Conservation (phyloP, 2,888 invertebrate species). For the Diarsia brunnea region DNA sequence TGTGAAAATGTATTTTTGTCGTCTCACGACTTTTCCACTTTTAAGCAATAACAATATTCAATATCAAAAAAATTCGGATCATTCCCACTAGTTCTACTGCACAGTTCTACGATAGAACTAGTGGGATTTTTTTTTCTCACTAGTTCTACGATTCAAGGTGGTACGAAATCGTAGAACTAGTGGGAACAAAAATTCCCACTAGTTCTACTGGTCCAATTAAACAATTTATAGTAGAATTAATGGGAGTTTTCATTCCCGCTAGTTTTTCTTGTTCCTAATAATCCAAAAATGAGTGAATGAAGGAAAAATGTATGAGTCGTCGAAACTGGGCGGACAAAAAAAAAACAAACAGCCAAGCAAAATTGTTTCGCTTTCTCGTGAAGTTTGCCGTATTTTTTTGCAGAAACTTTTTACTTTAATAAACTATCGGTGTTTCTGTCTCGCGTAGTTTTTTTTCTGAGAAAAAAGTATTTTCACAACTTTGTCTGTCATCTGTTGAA, state of each 20-base stretch:
- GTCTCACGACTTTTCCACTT: neutral
- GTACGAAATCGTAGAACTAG: too few species aligned
- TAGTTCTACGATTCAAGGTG: too few species aligned
- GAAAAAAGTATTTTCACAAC: constrained; percentile 60
- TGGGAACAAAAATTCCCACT: too few species aligned
- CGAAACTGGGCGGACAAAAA: constrained; percentile 43
- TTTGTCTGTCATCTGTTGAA: constrained; percentile 65
- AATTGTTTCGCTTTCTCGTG: constrained; percentile 54
- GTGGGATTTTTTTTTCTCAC: too few species aligned
- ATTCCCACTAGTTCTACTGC: too few species aligned
- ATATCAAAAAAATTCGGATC: neutral
- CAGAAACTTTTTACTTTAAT: constrained; percentile 68
- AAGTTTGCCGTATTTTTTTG: constrained; percentile 54
- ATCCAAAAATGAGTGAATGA: too few species aligned
- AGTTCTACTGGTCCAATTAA: too few species aligned
- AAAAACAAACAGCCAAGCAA: constrained; percentile 31
- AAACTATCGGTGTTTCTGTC: constrained; percentile 64
- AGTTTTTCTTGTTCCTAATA: neutral
- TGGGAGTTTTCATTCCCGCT: too few species aligned
- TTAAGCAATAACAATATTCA: neutral
- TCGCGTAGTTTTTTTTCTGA: constrained; percentile 47
- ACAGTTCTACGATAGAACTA: too few species aligned
- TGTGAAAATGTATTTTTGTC: too few species aligned
- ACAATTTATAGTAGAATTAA: too few species aligned
- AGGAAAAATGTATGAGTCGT: constrained; percentile 26